These are phyloP conservation scores for Phalacrocorax pelagicus DNA, from an alignment of 2,113 vertebrate genomes.

Conservation along the genomic window DNA sequence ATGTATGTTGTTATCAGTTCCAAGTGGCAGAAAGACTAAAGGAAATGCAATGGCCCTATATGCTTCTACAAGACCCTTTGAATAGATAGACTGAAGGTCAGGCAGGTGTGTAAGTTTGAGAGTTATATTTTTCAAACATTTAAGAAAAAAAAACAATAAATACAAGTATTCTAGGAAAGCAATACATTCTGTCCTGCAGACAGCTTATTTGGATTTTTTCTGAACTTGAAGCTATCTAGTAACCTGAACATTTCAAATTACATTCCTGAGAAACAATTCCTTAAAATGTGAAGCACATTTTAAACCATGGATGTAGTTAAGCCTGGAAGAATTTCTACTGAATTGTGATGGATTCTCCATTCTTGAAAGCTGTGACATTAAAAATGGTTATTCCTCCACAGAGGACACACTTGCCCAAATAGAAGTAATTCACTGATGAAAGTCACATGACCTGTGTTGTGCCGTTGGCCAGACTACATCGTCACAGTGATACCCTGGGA, in stretches of 20 bases:
- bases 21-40: neutral
- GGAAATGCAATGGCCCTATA: neutral
- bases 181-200: neutral
- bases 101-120: neutral
- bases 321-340: neutral
- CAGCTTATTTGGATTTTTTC: neutral
- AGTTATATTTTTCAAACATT: neutral
- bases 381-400: neutral
- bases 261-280: neutral
- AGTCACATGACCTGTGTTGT: accelerated
- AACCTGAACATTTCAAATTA: neutral
- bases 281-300: neutral
- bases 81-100: neutral
- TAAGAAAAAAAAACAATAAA: neutral
- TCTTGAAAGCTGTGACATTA: neutral
- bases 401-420: neutral
- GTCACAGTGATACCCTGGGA: neutral
- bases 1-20: neutral
- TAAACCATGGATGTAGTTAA: neutral
- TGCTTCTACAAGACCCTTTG: neutral
- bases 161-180: neutral
- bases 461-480: neutral
- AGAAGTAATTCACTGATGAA: neutral
- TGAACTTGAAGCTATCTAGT: neutral
- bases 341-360: neutral